Conservation (phyloP, 2,888 invertebrate genomes). For the Lamproptera curius region DNA sequence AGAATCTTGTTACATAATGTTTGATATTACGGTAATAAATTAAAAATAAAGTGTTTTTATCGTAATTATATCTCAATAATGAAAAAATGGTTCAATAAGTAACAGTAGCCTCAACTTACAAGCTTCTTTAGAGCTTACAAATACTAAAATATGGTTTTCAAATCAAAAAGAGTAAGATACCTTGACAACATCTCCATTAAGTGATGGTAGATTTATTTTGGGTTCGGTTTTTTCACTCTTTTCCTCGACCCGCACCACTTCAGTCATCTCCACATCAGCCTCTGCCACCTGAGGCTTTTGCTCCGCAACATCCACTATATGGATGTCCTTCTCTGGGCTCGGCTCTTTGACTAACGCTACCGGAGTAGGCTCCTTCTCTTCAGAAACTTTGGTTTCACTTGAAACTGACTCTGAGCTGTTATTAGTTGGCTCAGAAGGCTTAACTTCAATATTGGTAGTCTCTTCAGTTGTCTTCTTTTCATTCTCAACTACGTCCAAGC, state of each 20-base stretch:
- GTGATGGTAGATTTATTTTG: conserved; percentile 44
- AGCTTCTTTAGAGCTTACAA: no score
- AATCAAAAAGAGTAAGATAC: conserved; percentile 30
- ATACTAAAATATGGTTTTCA: neutral
- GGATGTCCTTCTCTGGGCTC: conserved; percentile 36
- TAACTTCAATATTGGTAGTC: conserved; percentile 26
- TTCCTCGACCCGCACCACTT: conserved; percentile 33
- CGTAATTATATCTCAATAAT: no score
- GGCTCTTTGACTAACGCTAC: conserved; percentile 31
- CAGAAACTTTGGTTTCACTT: conserved; percentile 18
- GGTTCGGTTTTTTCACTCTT: conserved; percentile 42
- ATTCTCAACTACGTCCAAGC: conserved; percentile 24
- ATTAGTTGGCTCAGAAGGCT: conserved; percentile 21
- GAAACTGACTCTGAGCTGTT: conserved; percentile 18
- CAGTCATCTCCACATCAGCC: conserved; percentile 52
- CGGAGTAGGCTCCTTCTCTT: conserved; percentile 14
- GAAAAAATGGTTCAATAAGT: no score
- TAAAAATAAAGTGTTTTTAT: no score
- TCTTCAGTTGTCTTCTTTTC: conserved; percentile 27
- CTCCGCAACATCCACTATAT: conserved; percentile 30
- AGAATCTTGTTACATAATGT: no score
- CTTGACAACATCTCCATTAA: conserved; percentile 65
- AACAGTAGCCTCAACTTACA: no score
- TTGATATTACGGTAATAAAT: no score
- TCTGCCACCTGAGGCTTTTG: conserved; percentile 29